Evolutionary conservation across 2,113 vertebrate genomes (phyloP).

Genomic region (Hemibagrus wyckioides): DNA sequence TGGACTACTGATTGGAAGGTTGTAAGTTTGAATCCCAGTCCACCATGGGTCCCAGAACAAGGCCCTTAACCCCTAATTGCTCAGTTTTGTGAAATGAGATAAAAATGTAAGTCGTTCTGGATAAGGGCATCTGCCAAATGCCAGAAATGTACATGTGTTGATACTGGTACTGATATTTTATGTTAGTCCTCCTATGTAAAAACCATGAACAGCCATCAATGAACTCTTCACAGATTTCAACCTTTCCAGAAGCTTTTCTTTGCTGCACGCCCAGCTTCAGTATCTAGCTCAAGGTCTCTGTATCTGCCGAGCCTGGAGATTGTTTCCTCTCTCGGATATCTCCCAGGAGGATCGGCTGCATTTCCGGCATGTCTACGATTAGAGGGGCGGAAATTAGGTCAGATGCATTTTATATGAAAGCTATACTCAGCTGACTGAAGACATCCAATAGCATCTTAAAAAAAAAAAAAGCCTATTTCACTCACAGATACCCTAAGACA

Average conservation of each 20-base stretch:
- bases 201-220: neutral
- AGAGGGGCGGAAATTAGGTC: conserved; percentile 55
- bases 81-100: no score
- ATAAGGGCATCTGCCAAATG: no score
- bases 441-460: conserved; percentile 27
- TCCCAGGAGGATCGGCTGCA: conserved; percentile 42
- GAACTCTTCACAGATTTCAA: neutral
- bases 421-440: conserved; percentile 51
- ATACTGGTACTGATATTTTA: neutral
- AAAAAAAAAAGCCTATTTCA: conserved; percentile 18
- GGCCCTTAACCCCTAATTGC: no score
- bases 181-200: neutral
- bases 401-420: conserved; percentile 54
- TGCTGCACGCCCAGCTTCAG: neutral
- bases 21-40: no score
- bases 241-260: neutral
- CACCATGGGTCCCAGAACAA: no score
- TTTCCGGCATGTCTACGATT: conserved; percentile 50
- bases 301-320: conserved; percentile 9
- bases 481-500: conserved; percentile 8
- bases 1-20: no score
- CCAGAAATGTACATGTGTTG: neutral
- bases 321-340: conserved; percentile 34
- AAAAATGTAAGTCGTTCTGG: no score
- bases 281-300: conserved; percentile 11